phyloP scores from a whole-genome alignment of 2,797 vertebrate species.

The Falco naumanni region DNA sequence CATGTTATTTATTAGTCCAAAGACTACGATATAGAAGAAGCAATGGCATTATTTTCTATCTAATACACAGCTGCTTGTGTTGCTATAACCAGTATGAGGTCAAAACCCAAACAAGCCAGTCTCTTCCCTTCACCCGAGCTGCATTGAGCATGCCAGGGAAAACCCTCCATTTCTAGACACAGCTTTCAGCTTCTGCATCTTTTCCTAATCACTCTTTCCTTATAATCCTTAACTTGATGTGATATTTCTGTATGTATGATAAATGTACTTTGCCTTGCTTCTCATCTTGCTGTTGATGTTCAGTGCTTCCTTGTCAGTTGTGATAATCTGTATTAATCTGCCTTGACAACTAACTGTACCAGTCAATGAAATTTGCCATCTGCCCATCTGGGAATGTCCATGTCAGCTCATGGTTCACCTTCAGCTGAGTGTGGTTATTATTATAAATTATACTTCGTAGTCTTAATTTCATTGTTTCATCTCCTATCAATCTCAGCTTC shows the following conservation, averaged over 20 bases:
- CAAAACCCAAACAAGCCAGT: not conserved
- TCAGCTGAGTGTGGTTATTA: constrained; percentile 3
- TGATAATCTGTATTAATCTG: constrained; percentile 9
- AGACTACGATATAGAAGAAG: not conserved
- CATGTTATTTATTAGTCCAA: not conserved
- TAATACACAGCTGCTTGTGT: not conserved
- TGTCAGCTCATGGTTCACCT: not conserved
- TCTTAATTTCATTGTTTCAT: constrained; percentile 18
- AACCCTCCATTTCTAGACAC: not conserved
- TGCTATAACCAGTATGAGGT: not conserved
- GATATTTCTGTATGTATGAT: not conserved
- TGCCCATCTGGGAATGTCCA: not conserved
- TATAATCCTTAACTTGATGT: not conserved
- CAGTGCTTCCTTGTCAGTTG: not conserved
- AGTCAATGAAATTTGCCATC: constrained; percentile 27
- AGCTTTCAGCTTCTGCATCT: not conserved
- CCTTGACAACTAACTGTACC: not conserved
- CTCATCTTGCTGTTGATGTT: not conserved
- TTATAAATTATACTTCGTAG: not conserved
- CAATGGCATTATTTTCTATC: not conserved
- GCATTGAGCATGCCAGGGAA: not conserved
- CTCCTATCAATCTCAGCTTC: not conserved
- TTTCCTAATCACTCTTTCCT: not conserved
- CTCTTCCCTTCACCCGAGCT: not conserved
- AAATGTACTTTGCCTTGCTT: not conserved